A percentile compares a stretch with the other conserved stretches of the same genome.
Conservation (phyloP, 35 echinoderm and acorn worm genomes). For the Ophiothrix spiculata region DNA sequence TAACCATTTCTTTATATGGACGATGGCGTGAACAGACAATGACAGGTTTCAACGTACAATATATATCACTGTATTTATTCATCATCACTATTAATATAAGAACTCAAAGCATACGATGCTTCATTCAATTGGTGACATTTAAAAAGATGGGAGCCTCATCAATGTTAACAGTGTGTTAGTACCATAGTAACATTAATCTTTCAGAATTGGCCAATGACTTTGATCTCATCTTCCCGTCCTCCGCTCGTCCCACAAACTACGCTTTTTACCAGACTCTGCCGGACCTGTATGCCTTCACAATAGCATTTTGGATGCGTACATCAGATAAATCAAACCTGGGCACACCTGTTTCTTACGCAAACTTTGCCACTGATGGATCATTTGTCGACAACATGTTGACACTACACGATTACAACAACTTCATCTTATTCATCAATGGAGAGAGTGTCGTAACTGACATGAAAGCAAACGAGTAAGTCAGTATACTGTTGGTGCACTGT, state of each 20-base stretch:
- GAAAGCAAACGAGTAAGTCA: constrained; percentile 49
- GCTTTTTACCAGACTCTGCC: constrained; percentile 24
- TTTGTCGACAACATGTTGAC: constrained; percentile 64
- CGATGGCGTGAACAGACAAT: no score
- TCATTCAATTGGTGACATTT: no score
- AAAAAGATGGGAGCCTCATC: no score
- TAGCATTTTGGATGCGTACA: constrained; percentile 75
- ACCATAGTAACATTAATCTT: no score
- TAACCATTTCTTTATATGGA: no score
- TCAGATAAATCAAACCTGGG: constrained; percentile 40
- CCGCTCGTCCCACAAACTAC: constrained; percentile 39
- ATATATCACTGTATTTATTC: no score
- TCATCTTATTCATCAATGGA: constrained; percentile 60
- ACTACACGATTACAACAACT: constrained; percentile 68
- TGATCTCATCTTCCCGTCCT: constrained; percentile 40
- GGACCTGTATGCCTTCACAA: constrained; percentile 52
- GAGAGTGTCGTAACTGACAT: constrained; percentile 52
- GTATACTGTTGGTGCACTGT: no score
- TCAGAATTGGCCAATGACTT: constrained; percentile 50
- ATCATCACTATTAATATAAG: no score
- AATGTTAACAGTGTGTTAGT: no score
- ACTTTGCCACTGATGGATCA: background rate
- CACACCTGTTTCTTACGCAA: constrained; percentile 60
- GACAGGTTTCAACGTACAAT: no score
- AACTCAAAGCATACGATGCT: no score